Evolutionary conservation across 2,797 vertebrate genomes (phyloP), one percentile per base, ranked within the genome.

Genomic region (Merluccius polli): DNA sequence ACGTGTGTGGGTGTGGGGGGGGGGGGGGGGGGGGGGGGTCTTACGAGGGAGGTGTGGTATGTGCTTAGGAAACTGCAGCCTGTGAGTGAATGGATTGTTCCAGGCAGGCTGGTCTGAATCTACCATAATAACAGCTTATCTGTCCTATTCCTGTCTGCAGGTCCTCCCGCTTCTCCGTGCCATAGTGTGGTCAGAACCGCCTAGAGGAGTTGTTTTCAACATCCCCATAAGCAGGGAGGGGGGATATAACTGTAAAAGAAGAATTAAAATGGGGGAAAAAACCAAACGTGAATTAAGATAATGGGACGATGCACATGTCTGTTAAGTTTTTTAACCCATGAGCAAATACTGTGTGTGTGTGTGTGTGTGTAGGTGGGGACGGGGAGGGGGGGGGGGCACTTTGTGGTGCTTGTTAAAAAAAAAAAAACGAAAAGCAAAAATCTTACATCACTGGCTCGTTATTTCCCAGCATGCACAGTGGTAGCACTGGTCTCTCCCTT

Each of bases 101-200:
- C 81, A 81, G 81, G 72, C 73, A 78, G 79, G 78, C 79, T 82
- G 79, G 52, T 83, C 83, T 83, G 83, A 77, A 70, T 81, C 83
- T 69, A 73, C 44, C 36, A 75, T 92, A 92, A 92, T 90, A 78
- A 88, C 78, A 82, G 86, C 85, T 89, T 90, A 86, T 86, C 79
- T 84, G 63, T 63, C 30, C 65, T 81, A 24, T 85, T 80, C 74
- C 80, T 80, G 76, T 80, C 75, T 77, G 79, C 83, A 73, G 78
- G 78, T 76, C 33, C 75, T 84, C 78, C 81, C 35, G 48, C 32
- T 79, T 81, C 71, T 76, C 65, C 68, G 73, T 75, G 83, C 74
- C 71, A 86, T 77, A 82, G 44, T 78, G 83, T 69, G 84, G 84
- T 87, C 78, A 72, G 75, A 70, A 70, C 73, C 86, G 79, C 78